phyloP scores from a whole-genome alignment of 2,797 vertebrate genomes.

The Rhinichthys osculus region DNA sequence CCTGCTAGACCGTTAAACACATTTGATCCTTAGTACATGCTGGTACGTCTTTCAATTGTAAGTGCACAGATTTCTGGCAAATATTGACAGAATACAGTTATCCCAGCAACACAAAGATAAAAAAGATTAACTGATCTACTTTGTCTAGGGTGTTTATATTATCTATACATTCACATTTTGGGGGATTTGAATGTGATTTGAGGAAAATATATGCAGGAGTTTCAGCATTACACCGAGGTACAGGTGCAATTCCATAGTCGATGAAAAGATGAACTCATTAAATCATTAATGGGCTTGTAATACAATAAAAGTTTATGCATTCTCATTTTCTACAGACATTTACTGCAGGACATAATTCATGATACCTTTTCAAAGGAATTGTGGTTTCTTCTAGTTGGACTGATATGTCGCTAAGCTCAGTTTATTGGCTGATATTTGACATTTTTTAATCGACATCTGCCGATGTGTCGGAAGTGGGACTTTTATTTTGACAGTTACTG shows the following conservation, averaged over 20 bases:
- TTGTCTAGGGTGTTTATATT: background rate
- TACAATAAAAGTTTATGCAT: background rate
- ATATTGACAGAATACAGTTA: background rate
- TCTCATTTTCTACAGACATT: background rate
- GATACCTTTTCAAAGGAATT: background rate
- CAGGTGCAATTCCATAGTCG: background rate
- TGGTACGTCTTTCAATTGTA: background rate
- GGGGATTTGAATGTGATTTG: too few species aligned
- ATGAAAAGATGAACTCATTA: background rate
- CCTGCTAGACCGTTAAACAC: slow-evolving; percentile 8
- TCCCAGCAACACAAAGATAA: background rate
- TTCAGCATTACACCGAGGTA: background rate
- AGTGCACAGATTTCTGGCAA: background rate
- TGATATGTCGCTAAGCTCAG: background rate
- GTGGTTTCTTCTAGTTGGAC: background rate
- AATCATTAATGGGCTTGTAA: background rate
- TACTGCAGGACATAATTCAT: background rate
- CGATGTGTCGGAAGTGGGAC: too few species aligned
- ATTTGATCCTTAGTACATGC: slow-evolving; percentile 10
- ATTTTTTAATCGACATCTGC: too few species aligned
- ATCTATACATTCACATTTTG: too few species aligned
- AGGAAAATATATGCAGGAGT: background rate
- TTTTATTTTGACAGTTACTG: too few species aligned
- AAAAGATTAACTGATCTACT: background rate
- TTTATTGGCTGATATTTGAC: too few species aligned